Evolutionary conservation across 2,888 invertebrate genomes (phyloP).

Genomic region (Phania funesta): DNA sequence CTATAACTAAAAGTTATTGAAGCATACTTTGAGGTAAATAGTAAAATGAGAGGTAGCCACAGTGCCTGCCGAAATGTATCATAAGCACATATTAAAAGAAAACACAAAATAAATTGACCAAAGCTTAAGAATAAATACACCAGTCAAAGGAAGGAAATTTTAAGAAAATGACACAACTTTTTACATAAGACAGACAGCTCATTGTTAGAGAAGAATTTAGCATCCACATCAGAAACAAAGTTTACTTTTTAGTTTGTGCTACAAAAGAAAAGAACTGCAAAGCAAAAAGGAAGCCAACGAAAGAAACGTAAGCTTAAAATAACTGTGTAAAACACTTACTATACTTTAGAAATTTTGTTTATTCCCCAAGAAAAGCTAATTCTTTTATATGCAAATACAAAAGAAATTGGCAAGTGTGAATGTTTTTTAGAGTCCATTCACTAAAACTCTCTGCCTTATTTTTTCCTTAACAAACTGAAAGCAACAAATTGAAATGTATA

Average conservation of each 20-base stretch:
- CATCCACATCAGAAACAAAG: slow-evolving; percentile 32
- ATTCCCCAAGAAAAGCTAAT: slow-evolving; percentile 33
- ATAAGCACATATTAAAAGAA: not conserved
- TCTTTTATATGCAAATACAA: slow-evolving; percentile 53
- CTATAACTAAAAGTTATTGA: slow-evolving; percentile 51
- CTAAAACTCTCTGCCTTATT: slow-evolving; percentile 13
- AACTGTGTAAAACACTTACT: slow-evolving; percentile 34
- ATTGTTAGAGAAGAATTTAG: not conserved
- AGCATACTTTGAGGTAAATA: slow-evolving; percentile 63
- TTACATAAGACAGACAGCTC: not conserved
- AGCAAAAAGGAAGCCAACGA: not conserved
- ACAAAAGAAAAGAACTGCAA: not conserved
- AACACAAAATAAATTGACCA: slow-evolving; percentile 57
- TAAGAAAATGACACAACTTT: not conserved
- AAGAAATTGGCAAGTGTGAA: slow-evolving; percentile 59
- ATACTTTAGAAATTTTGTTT: not conserved
- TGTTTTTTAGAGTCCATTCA: slow-evolving; percentile 55
- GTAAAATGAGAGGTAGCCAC: not conserved
- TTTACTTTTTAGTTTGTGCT: not conserved
- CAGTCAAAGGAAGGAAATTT: slow-evolving; percentile 33
- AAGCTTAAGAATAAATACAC: slow-evolving; percentile 47
- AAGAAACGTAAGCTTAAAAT: slow-evolving; percentile 23
- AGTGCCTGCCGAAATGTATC: slow-evolving; percentile 12
- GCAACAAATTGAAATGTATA: slow-evolving; percentile 31
- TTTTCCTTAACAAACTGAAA: not conserved